Base-by-base conservation (phyloP, 1,140 invertebrate species). In the Saccostrea glomerata region DNA sequence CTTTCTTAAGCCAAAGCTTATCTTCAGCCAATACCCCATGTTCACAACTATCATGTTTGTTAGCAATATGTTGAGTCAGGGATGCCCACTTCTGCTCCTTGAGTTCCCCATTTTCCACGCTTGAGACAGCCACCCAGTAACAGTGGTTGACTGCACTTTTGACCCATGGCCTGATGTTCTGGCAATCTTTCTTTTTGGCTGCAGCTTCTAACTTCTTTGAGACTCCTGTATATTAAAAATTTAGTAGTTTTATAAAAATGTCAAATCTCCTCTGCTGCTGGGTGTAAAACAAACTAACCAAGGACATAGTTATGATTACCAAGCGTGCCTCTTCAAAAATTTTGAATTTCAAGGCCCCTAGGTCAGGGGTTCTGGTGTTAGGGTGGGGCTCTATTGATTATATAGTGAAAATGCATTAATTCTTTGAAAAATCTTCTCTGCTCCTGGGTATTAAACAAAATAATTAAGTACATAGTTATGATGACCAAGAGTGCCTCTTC, bases 121-220 rank as follows among this genome's bases (percentile, higher is more conserved):
- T 83, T n/a, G 88, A 87, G 9, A 77, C 82, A 7, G 90, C 87
- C 13, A 84, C 55, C 89, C 90, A 90, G 77, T 91, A 90, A 2
- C 88, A 30, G 70, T 91, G 90, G 84, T 91, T 91, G 20, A 82
- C 40, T 7, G 87, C 55, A 17, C 17, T 66, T 36, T 87, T 88
- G 12, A 87, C 87, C 90, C 89, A 90, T 47, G 30, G 70, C 0
- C 73, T 23, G 30, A 90, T 82, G 17, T 56, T 40, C 7, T 73
- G 20, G 11, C 66, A 17, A 60, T 66, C 86, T 55, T 63, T 87
- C 17, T 87, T 86, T 36, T 87, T 88, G 4, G 85, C 77, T 15
- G 40, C 20, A 13, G 66, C 56, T 23, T 86, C 84, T 54, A 90
- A n/a, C 23, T 88, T 89, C 82, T 90, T 90, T 55, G 82, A 85